A percentile compares a stretch with the other conserved stretches of the same genome.
Conservation (phyloP, 1,140 invertebrate species). For the Saccostrea glomerata region DNA sequence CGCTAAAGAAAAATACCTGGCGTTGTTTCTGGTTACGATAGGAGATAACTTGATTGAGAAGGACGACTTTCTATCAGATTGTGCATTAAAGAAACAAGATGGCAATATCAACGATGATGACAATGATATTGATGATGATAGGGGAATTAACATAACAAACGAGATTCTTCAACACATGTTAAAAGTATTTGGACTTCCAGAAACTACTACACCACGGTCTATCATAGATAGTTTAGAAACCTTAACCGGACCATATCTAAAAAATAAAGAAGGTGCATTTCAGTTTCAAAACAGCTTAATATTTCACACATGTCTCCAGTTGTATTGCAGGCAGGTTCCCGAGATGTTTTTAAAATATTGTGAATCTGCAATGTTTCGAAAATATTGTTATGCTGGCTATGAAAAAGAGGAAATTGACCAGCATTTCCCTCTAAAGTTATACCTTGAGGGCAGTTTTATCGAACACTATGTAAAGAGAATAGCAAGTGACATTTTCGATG, state of each 20-base stretch:
- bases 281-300: slow-evolving; percentile 20
- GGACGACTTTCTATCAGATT: slow-evolving; percentile 5
- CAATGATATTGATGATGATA: neutral
- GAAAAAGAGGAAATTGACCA: neutral
- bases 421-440: neutral
- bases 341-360: neutral
- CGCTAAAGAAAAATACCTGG: neutral
- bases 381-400: neutral
- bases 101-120: neutral
- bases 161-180: neutral
- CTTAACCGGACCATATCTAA: neutral
- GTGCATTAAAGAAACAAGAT: neutral
- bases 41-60: neutral
- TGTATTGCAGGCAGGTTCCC: neutral
- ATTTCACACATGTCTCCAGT: neutral
- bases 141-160: neutral
- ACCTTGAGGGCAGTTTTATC: neutral
- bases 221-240: neutral
- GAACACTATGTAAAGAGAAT: neutral
- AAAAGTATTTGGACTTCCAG: neutral
- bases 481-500: slow-evolving; percentile 5
- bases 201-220: neutral
- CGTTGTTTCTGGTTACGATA: neutral
- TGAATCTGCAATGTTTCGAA: neutral
- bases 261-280: neutral